These are phyloP conservation scores for Dipodomys spectabilis DNA, from an alignment of 2,113 vertebrate species.

Conservation along the genomic window DNA sequence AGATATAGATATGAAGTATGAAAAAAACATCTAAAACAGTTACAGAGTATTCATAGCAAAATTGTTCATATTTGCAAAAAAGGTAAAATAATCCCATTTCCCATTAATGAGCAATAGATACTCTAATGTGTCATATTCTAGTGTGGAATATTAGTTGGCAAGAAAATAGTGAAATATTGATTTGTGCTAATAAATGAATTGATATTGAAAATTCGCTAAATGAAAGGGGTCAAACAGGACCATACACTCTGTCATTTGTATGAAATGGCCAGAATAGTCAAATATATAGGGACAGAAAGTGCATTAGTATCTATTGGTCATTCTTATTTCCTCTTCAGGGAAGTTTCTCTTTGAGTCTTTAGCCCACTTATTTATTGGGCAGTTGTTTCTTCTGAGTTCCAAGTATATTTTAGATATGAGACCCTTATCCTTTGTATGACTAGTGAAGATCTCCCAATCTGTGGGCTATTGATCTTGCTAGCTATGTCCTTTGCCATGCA, in stretches of 20 bases:
- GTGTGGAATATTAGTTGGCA: background rate
- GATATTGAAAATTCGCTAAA: background rate
- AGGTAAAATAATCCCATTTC: background rate
- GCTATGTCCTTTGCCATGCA: no score
- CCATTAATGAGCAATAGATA: background rate
- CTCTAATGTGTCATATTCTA: background rate
- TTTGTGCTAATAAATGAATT: background rate
- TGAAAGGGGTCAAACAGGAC: background rate
- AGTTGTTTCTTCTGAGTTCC: no score
- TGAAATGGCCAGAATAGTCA: background rate
- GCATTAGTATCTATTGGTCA: background rate
- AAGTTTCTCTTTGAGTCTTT: no score
- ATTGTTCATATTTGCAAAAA: background rate
- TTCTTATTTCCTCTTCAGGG: no score
- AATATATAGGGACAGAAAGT: background rate
- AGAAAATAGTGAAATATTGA: constrained; percentile 27
- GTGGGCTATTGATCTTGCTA: no score
- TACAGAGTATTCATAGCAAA: background rate
- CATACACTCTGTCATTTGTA: background rate
- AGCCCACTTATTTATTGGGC: no score
- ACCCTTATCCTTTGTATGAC: no score
- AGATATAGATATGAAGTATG: no score
- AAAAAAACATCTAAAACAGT: background rate
- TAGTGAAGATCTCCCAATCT: no score
- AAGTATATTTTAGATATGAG: no score